Base-by-base conservation (phyloP, 2,113 vertebrate genomes). In the Cercocebus atys region DNA sequence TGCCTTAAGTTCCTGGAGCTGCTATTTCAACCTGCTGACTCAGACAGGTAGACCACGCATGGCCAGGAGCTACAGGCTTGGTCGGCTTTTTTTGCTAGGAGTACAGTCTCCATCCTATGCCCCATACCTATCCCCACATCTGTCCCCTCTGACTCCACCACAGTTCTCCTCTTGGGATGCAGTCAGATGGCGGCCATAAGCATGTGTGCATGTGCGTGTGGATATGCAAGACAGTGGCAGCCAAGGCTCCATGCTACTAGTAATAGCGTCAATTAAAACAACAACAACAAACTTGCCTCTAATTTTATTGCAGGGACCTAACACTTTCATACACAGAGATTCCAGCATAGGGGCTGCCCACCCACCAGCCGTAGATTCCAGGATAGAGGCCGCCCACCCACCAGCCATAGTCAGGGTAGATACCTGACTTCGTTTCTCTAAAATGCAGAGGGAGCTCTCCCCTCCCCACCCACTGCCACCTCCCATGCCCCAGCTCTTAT, bases 171-270 rank as follows among this genome's bases (percentile, higher is more conserved):
- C 76, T 81, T 57, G 52, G 61, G 43, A 95, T 64, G 13, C 45
- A 76, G 40, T 73, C 14, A 68, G 40, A 73, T 52, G 17, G 89
- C 16, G 52, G 32, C 11, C 27, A 1, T 2, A 14, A 3, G 25
- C 6, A 22, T 5, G 9, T 3, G 9, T 7, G 6, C 27, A 16
- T 55, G 16, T 2, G 7, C 3, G 6, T 27, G 23, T 81, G 35
- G 40, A 20, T 40, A n/a, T 83, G 43, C 38, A 10, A 3, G 4
- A 86, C 5, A 38, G 20, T 0, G 23, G 11, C 1, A 55, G 22
- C 52, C 16, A 61, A 64, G 50, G 9, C 22, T 38, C 83, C 38
- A 3, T 57, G 17, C 38, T 72, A 30, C 45, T 79, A 75, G 17
- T 16, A 68, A 40, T 9, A 75, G 61, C 13, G 30, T 32, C 30